Conservation (phyloP, 53 echinoderm and acorn worm genomes). For the Zoroaster sp. region DNA sequence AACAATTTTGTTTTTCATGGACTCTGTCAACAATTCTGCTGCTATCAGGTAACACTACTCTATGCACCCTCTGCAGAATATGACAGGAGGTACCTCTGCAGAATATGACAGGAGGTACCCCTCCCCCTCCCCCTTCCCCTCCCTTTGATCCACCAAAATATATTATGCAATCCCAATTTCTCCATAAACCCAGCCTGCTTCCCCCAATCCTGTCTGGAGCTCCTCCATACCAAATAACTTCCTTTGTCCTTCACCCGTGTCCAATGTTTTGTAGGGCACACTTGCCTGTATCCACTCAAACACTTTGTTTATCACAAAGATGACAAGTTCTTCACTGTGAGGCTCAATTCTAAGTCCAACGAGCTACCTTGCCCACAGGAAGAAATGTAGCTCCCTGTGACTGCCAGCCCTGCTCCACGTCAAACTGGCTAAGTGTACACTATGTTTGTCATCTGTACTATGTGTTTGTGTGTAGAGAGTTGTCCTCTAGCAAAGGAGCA, state of each 20-base stretch:
- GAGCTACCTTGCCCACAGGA: constrained; percentile 7
- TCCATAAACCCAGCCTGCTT: neutral
- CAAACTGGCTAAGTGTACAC: neutral
- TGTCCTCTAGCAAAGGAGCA: no score
- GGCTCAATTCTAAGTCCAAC: constrained; percentile 27
- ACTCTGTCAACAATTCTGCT: no score
- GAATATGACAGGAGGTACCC: neutral
- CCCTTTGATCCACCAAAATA: no score
- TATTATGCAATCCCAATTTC: neutral
- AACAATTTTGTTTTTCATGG: no score
- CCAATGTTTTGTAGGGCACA: neutral
- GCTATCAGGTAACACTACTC: no score
- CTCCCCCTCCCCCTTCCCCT: neutral
- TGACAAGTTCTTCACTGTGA: constrained; percentile 39
- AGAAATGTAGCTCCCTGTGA: neutral
- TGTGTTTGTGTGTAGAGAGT: no score
- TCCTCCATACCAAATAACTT: constrained; percentile 8
- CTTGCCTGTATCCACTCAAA: constrained; percentile 54
- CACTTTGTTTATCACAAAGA: constrained; percentile 37
- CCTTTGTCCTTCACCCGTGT: constrained; percentile 13
- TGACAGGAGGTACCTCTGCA: no score
- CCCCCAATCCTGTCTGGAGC: neutral
- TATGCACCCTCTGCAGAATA: no score
- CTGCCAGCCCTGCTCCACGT: neutral
- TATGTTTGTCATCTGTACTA: neutral